phyloP scores from a whole-genome alignment of 2,888 invertebrate genomes.

The Hesperia comma region DNA sequence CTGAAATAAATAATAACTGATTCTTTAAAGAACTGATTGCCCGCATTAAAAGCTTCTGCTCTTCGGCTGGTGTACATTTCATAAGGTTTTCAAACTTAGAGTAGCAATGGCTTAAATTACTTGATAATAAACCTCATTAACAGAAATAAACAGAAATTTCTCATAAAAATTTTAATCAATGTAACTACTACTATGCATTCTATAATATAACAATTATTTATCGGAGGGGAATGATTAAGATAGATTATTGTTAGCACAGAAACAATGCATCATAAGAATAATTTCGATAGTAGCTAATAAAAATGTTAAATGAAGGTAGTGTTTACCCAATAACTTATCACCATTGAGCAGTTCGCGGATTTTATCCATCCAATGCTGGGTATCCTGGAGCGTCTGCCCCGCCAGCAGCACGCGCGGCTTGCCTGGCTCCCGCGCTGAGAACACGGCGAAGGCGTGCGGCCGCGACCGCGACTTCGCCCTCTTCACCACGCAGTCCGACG shows the following conservation, averaged over 20 bases:
- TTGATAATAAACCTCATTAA: slow-evolving; percentile 8
- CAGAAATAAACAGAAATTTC: not conserved
- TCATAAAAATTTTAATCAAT: too few relatives aligned
- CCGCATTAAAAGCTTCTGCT: too few relatives aligned
- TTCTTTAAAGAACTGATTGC: too few relatives aligned
- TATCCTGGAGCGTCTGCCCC: slow-evolving; percentile 85
- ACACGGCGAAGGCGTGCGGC: slow-evolving; percentile 88
- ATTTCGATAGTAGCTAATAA: slow-evolving; percentile 14
- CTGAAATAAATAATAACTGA: too few relatives aligned
- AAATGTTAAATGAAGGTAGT: slow-evolving; percentile 18
- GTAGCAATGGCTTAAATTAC: not conserved
- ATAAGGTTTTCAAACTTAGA: too few relatives aligned
- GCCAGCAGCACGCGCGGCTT: slow-evolving; percentile 87
- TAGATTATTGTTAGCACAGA: not conserved
- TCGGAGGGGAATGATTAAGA: not conserved
- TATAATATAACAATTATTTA: too few relatives aligned
- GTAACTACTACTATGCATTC: too few relatives aligned
- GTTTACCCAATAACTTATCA: slow-evolving; percentile 67
- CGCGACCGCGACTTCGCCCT: slow-evolving; percentile 87
- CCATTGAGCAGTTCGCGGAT: slow-evolving; percentile 80
- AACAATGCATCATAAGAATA: slow-evolving; percentile 10
- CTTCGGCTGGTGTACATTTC: too few relatives aligned
- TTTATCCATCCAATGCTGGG: slow-evolving; percentile 88
- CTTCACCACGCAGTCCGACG: slow-evolving; percentile 84
- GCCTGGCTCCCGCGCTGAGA: slow-evolving; percentile 80